Evolutionary conservation across 2,797 vertebrate species (phyloP).

Genomic region (Dryobates pubescens): DNA sequence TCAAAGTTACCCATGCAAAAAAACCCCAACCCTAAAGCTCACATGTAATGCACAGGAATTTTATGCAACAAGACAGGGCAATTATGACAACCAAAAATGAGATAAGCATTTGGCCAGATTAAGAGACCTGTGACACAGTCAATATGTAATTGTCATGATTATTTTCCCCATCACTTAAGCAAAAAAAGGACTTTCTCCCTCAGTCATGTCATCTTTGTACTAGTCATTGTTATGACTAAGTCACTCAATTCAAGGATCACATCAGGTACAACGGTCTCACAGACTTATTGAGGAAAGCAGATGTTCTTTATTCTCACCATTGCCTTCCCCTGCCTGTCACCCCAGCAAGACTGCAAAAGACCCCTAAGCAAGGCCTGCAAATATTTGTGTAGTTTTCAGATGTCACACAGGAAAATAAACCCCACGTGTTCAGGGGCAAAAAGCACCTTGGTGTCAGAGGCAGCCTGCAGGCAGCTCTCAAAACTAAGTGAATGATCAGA

Average conservation of each 20-base stretch:
- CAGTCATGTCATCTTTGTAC: background rate
- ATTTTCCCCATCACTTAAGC: background rate
- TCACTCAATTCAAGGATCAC: background rate
- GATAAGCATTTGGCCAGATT: background rate
- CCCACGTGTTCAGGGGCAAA: accelerated
- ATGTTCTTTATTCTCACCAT: background rate
- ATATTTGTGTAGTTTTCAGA: background rate
- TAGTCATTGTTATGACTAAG: background rate
- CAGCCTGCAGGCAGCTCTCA: background rate
- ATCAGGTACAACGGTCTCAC: background rate
- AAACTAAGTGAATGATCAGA: background rate
- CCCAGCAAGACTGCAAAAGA: background rate
- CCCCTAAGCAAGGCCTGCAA: background rate
- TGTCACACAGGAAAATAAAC: background rate
- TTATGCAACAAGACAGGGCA: too few species aligned
- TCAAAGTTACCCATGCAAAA: background rate
- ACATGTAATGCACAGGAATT: background rate
- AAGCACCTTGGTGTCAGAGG: background rate
- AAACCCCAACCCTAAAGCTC: accelerated
- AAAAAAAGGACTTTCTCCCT: background rate
- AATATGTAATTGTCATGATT: background rate
- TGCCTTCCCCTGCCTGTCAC: background rate
- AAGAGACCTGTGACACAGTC: background rate
- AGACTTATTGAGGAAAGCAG: background rate
- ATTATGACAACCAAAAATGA: background rate